These are phyloP conservation scores for Scolopax rusticola DNA, from an alignment of 2,797 vertebrate genomes.

Conservation along the genomic window DNA sequence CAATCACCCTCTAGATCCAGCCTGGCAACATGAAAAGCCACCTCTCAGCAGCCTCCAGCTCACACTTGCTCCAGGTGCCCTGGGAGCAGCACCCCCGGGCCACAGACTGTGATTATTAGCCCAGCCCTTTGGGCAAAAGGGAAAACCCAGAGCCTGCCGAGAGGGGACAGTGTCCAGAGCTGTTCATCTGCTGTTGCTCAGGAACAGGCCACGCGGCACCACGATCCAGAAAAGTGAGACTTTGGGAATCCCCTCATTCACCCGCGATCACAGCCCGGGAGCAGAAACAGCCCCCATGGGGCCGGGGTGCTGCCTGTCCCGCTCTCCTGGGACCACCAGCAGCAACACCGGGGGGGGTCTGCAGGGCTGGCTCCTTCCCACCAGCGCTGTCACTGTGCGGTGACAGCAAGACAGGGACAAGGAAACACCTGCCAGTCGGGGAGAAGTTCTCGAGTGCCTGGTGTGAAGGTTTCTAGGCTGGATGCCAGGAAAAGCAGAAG, in stretches of 20 bases:
- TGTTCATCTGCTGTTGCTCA: background rate
- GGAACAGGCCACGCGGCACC: accelerated
- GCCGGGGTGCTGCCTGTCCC: background rate
- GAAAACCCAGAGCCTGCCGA: background rate
- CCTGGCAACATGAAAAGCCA: background rate
- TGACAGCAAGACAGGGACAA: background rate
- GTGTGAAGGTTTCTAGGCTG: constrained; percentile 20
- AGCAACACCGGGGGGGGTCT: background rate
- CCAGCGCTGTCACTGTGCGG: background rate
- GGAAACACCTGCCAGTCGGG: background rate
- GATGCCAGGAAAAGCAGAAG: constrained; percentile 52
- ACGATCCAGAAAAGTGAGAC: background rate
- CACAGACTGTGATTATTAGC: background rate
- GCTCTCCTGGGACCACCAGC: background rate
- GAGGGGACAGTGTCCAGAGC: background rate
- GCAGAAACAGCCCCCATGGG: accelerated
- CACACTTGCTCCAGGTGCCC: background rate
- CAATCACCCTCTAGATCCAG: background rate
- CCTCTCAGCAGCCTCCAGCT: background rate
- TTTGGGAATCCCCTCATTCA: background rate
- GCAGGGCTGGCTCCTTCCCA: background rate
- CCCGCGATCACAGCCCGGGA: background rate
- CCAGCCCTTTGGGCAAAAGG: background rate
- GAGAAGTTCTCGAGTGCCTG: background rate
- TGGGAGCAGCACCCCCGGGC: accelerated